Evolutionary conservation across 2,888 invertebrate species (phyloP).

Genomic region (Synergus japonicus): DNA sequence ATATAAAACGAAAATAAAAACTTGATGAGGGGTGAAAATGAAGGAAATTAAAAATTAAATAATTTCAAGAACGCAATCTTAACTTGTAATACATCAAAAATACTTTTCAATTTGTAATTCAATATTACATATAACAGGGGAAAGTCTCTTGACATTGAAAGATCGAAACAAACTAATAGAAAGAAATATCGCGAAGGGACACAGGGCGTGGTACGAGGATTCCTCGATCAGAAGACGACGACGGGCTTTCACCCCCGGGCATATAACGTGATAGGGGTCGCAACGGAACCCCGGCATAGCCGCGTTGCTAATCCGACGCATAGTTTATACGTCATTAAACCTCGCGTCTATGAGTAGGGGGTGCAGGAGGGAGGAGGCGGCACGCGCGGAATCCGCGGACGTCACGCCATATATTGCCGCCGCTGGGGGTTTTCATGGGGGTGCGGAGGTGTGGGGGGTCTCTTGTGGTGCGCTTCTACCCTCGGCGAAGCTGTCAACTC

Average conservation of each 20-base stretch:
- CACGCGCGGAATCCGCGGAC: constrained; percentile 75
- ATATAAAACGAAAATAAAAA: neutral
- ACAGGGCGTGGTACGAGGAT: constrained; percentile 44
- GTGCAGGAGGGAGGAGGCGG: constrained; percentile 54
- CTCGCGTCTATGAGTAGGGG: constrained; percentile 47
- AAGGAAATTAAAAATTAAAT: neutral
- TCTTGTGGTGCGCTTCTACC: constrained; percentile 57
- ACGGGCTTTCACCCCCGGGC: constrained; percentile 42
- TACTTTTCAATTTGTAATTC: constrained; percentile 5
- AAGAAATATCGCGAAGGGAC: constrained; percentile 17
- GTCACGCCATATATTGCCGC: constrained; percentile 68
- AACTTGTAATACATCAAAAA: neutral
- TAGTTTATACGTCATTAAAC: constrained; percentile 78
- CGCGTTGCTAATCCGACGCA: constrained; percentile 74
- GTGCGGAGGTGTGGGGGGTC: constrained; percentile 32
- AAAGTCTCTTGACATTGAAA: constrained; percentile 4
- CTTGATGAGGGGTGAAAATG: too few species aligned
- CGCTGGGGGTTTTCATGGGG: constrained; percentile 46
- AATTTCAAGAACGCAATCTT: neutral
- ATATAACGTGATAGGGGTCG: constrained; percentile 45
- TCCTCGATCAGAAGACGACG: constrained; percentile 25
- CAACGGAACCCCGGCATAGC: constrained; percentile 48
- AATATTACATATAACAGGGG: neutral
- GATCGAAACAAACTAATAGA: constrained; percentile 26
- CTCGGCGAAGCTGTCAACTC: constrained; percentile 73